phyloP scores from a whole-genome alignment of 2,113 vertebrate species.

The Cheirogaleus medius region DNA sequence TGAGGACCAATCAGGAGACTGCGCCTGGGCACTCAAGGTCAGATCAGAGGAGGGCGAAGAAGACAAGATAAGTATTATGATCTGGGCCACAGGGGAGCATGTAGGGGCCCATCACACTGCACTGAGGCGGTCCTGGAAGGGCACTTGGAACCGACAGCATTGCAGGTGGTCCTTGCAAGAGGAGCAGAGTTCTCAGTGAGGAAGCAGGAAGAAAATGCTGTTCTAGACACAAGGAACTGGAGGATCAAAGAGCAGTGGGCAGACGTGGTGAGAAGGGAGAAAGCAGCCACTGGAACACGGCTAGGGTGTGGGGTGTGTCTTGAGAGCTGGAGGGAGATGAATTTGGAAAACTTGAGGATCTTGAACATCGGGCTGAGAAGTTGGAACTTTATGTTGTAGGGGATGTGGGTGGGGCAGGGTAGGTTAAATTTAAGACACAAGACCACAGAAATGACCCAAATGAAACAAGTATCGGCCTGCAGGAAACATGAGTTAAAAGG shows the following conservation, averaged over 20 bases:
- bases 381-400: neutral
- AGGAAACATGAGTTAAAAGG: neutral
- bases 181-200: neutral
- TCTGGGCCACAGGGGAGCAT: neutral
- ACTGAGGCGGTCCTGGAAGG: neutral
- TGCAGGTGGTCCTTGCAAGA: neutral
- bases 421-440: neutral
- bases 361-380: neutral
- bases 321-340: neutral
- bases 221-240: neutral
- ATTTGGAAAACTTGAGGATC: neutral
- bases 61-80: neutral
- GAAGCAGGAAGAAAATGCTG: neutral
- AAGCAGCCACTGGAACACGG: neutral
- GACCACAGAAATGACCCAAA: neutral
- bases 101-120: neutral
- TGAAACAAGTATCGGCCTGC: neutral
- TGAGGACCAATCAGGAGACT: neutral
- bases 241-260: neutral
- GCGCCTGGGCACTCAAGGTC: neutral
- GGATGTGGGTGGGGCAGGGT: neutral
- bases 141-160: neutral
- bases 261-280: neutral
- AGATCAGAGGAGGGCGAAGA: neutral
- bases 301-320: rapidly evolving